Base-by-base conservation (phyloP, 1,140 invertebrate genomes). In the Octopus sinensis region DNA sequence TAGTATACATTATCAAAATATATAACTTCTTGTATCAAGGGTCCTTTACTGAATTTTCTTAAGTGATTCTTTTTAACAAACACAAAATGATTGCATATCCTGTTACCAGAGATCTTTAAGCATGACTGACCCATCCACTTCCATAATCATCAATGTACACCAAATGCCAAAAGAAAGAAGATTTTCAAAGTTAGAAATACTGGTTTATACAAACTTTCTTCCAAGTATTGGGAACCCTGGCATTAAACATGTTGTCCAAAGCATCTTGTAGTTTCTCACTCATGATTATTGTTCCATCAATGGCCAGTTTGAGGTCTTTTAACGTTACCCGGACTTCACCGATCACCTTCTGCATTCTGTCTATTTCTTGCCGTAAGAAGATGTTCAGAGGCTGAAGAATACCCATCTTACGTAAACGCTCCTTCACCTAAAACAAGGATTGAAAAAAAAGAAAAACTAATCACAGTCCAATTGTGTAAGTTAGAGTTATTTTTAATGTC, bases 221-320 rank as follows among this genome's bases (percentile, higher is more conserved):
- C 97, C 97, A 99, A 80, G 93, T 93, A 82, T 94, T 94, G 0
- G 97, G 97, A 79, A 98, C 96, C 84, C 96, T 92, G 3, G 97
- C 97, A 90, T 98, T 97, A 88, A 97, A 98, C 95, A 98, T 98
- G 5, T 96, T 95, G 88, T 98, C 97, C 5, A 99, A 91, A 1
- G 96, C 95, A 87, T 96, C 95, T 83, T 95, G 92, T 3, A 99
- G 91, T 12, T 88, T 93, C 93, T 96, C 95, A 89, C 96, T 97
- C 97, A 99, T 98, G 6, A 98, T 95, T 83, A 99, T 98, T 0
- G 97, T 98, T 30, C 97, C 97, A 88, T 99, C 97, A 84, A 98
- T 98, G 30, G 97, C 97, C 82, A 99, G 91, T 89, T 97, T 97
- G 17, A 99, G 92, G 91, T 98, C 96, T 54, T 93, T 93, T n/a